Percentiles rank a stretch among this genome's conserved stretches.
These are phyloP conservation scores for Tipula lateralis DNA, from an alignment of 2,888 invertebrate genomes.

Conservation along the genomic window DNA sequence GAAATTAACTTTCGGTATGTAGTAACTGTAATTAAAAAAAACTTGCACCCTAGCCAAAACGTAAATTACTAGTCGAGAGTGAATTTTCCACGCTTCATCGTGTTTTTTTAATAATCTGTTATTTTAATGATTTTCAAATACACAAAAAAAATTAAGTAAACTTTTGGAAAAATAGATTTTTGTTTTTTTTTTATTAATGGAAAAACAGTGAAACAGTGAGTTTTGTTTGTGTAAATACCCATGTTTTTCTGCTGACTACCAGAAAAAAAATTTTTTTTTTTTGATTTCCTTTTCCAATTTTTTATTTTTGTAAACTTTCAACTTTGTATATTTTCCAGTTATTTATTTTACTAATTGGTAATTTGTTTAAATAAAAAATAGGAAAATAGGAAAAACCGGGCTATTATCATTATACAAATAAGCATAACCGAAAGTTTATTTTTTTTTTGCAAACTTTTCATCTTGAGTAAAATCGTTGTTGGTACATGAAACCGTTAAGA, in stretches of 20 bases:
- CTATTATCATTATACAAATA: neutral
- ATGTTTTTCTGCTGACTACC: neutral
- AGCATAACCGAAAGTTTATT: neutral
- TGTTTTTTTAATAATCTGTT: conserved; percentile 7
- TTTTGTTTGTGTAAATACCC: neutral
- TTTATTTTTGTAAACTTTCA: neutral
- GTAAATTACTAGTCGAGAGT: neutral
- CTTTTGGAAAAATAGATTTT: neutral
- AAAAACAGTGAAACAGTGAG: neutral
- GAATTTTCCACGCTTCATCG: neutral
- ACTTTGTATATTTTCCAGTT: conserved; percentile 11
- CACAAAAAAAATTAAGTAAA: neutral
- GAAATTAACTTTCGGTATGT: too few species aligned
- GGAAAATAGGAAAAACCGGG: neutral
- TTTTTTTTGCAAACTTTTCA: neutral
- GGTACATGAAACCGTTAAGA: neutral
- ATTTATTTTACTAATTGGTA: conserved; percentile 11
- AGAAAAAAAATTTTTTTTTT: neutral
- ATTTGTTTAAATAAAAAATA: neutral
- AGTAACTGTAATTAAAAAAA: too few species aligned
- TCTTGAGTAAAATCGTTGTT: neutral
- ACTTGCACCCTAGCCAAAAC: neutral
- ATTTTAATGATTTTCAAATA: conserved; percentile 5
- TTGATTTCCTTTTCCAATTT: neutral
- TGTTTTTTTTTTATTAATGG: neutral